Base-by-base conservation (phyloP, 2,888 invertebrate genomes). In the Notodonta ziczac region DNA sequence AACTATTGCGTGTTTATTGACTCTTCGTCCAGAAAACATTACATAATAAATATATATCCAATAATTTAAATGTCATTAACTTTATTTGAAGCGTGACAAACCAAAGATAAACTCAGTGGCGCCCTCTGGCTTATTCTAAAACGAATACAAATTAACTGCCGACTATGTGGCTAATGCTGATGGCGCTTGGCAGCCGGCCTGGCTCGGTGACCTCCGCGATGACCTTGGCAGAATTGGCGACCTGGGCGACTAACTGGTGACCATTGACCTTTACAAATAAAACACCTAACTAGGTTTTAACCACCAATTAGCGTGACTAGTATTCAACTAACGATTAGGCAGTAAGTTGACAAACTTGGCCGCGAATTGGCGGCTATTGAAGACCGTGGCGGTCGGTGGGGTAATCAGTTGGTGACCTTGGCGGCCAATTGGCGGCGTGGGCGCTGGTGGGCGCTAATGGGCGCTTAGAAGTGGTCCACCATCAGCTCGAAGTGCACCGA, bases 401-500 rank as follows among this genome's bases (percentile, higher is more conserved):
- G 72, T 64, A 70, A 75, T 67, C 75, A 71, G 75, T 74, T 74
- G 74, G 74, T 72, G 78, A 69, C 77, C 76, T 72, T 64, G 71
- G 73, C 59, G 68, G 75, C 73, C 72, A 72, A 74, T 72, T 69
- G 74, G 74, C 71, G 62, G 63, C 70, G 71, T 60, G 69, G 44
- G 44, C 53, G 54, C 53, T 54, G 46, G 59, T 56, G 48, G 53
- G 58, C 60, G 40, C 42, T 39, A 54, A 58, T 63, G 65, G 68
- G 74, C 61, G 77, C 77, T 92, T 94, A 94, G 83, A 83, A 78
- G 80, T 86, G 87, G 94, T 98, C 98, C 88, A 98, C 96, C 96
- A 98, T 96, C 90, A 98, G 95, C 94, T 98, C 98, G 94, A 98
- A 98, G 94, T 98, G 98, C 82, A 98, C 98, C 80, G 97, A 97